Conservation (phyloP, 2,797 vertebrate genomes). For the Balearica regulorum region DNA sequence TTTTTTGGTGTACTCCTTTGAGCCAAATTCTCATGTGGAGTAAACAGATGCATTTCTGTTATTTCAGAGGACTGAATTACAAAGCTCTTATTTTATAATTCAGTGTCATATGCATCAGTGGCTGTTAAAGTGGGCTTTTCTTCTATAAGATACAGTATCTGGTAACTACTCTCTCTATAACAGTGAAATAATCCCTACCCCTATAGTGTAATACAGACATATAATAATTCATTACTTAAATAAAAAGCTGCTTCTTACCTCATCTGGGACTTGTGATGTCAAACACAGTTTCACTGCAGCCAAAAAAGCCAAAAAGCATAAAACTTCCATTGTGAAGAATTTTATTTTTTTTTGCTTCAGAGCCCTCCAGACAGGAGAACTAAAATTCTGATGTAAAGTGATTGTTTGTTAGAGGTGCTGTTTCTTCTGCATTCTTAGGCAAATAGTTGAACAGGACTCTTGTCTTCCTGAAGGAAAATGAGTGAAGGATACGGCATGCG, state of each 20-base stretch:
- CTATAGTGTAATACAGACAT: not conserved
- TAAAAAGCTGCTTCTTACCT: constrained; percentile 67
- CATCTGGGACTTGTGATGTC: not conserved
- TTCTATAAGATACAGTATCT: not conserved
- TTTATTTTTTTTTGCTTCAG: not conserved
- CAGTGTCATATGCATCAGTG: not conserved
- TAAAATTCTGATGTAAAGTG: not conserved
- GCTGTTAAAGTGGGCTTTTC: not conserved
- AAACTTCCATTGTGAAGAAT: constrained; percentile 45
- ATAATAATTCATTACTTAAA: not conserved
- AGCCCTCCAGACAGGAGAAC: not conserved
- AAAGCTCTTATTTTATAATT: not conserved
- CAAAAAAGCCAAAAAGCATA: constrained; percentile 24
- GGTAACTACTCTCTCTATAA: not conserved
- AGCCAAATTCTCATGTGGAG: not conserved
- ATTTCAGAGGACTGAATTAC: not conserved
- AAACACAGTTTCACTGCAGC: not conserved
- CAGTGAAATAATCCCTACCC: not conserved
- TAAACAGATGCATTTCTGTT: not conserved
- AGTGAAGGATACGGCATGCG: not conserved
- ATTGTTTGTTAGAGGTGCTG: not conserved
- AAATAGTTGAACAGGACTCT: not conserved
- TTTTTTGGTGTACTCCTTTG: not conserved
- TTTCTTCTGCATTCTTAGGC: constrained; percentile 4
- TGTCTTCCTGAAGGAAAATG: constrained; percentile 37